These are phyloP conservation scores for Stenolophus ochropezus DNA, from an alignment of 2,888 invertebrate genomes.

Conservation along the genomic window DNA sequence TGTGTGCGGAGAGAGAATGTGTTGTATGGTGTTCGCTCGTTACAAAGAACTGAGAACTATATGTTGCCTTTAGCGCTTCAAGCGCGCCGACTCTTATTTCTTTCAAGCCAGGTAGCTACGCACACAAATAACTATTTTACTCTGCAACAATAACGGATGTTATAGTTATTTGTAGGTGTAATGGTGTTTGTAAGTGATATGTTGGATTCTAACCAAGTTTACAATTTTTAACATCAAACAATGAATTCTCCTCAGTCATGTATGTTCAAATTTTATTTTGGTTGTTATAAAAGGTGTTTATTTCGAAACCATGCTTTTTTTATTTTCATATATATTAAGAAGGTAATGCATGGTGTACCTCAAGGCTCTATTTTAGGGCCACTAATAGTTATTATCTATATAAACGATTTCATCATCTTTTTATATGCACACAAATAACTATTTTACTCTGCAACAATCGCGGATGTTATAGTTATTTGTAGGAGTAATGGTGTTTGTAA, in stretches of 20 bases:
- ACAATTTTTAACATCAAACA: background rate
- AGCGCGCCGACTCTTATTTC: slow-evolving; percentile 34
- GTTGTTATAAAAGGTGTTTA: too few relatives aligned
- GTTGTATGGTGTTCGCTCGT: slow-evolving; percentile 27
- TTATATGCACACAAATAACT: background rate
- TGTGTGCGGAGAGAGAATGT: background rate
- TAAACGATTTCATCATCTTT: too few relatives aligned
- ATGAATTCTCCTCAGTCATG: too few relatives aligned
- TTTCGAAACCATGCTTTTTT: too few relatives aligned
- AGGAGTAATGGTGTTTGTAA: background rate
- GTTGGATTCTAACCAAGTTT: background rate
- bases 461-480: background rate
- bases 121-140: background rate
- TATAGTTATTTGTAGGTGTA: background rate
- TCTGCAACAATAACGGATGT: background rate
- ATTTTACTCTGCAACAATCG: background rate
- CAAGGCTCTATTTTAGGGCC: too few relatives aligned
- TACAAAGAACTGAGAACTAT: slow-evolving; percentile 39
- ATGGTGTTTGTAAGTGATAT: background rate
- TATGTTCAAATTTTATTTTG: too few relatives aligned
- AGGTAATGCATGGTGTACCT: too few relatives aligned
- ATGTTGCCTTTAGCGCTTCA: slow-evolving; percentile 52
- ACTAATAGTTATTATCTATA: too few relatives aligned
- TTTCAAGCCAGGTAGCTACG: background rate
- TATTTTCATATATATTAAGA: too few relatives aligned